Conservation (phyloP, 2,113 vertebrate genomes). For the Tamias sibiricus region DNA sequence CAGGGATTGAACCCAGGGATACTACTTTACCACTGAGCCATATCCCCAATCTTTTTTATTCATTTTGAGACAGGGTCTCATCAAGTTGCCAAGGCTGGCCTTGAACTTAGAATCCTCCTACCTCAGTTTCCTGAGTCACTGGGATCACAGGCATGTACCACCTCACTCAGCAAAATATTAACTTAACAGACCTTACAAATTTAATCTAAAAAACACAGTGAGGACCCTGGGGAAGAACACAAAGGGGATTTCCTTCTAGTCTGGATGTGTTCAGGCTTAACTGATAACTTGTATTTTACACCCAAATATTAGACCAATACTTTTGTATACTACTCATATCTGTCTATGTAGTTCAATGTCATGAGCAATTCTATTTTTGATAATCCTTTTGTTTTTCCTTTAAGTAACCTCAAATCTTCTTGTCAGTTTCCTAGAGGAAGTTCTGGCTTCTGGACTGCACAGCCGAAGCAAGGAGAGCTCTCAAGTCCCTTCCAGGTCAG, state of each 20-base stretch:
- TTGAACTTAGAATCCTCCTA: no score
- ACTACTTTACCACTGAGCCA: no score
- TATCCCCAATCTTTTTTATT: no score
- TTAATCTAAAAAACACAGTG: not conserved
- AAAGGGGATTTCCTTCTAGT: not conserved
- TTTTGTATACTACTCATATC: not conserved
- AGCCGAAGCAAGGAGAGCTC: conserved; percentile 79
- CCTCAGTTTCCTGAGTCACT: no score
- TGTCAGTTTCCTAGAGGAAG: conserved; percentile 90
- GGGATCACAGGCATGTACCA: no score
- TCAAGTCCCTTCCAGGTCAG: conserved; percentile 55
- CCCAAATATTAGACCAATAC: not conserved
- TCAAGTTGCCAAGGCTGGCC: no score
- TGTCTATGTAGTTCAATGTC: not conserved
- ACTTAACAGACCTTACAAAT: not conserved
- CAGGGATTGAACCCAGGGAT: no score
- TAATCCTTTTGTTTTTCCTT: not conserved
- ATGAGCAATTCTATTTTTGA: not conserved
- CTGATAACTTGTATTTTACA: not conserved
- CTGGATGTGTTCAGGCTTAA: not conserved
- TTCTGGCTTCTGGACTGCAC: conserved; percentile 83
- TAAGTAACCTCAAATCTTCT: conserved; percentile 58
- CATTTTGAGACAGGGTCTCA: no score
- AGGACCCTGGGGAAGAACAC: not conserved
- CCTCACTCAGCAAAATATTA: not conserved